A percentile compares a stretch with the other conserved stretches of the same genome.
Conservation (phyloP, 1,140 invertebrate species). For the Drosophila funebris region DNA sequence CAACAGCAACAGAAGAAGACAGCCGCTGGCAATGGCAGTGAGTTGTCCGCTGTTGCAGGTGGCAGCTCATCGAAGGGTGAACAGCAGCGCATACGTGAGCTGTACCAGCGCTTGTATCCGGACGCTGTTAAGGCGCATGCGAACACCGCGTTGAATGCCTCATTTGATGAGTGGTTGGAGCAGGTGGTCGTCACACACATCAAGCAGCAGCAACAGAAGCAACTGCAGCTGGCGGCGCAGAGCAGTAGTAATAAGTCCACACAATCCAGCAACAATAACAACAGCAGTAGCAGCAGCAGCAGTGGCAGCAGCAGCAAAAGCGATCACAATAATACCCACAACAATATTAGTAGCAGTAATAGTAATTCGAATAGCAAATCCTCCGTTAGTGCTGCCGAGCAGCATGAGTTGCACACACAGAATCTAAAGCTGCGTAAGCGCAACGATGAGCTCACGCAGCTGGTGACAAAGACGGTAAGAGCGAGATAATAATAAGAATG, state of each 20-base stretch:
- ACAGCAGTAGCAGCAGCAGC: slow-evolving; percentile 48
- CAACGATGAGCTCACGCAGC: slow-evolving; percentile 89
- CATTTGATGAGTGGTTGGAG: slow-evolving; percentile 82
- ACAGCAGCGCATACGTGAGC: slow-evolving; percentile 75
- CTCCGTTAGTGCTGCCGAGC: slow-evolving; percentile 57
- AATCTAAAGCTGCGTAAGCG: slow-evolving; percentile 87
- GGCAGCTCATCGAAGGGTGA: slow-evolving; percentile 52
- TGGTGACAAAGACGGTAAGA: slow-evolving; percentile 90
- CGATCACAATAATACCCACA: slow-evolving; percentile 49
- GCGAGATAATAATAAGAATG: neutral
- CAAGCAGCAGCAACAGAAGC: slow-evolving; percentile 63
- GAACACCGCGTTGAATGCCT: slow-evolving; percentile 62
- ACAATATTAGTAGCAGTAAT: slow-evolving; percentile 81
- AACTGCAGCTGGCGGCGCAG: slow-evolving; percentile 36
- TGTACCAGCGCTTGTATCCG: slow-evolving; percentile 80
- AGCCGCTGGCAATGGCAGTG: slow-evolving; percentile 21
- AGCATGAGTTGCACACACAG: slow-evolving; percentile 83
- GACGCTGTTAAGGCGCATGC: slow-evolving; percentile 73
- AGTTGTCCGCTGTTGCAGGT: neutral
- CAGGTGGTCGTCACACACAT: slow-evolving; percentile 76
- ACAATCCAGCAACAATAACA: slow-evolving; percentile 78
- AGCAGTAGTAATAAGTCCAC: slow-evolving; percentile 83
- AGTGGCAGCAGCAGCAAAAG: slow-evolving; percentile 39
- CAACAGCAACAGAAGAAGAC: slow-evolving; percentile 36
- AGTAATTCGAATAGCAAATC: slow-evolving; percentile 77